These are phyloP conservation scores for Oreochromis aureus DNA, from an alignment of 2,113 vertebrate genomes.

Conservation along the genomic window DNA sequence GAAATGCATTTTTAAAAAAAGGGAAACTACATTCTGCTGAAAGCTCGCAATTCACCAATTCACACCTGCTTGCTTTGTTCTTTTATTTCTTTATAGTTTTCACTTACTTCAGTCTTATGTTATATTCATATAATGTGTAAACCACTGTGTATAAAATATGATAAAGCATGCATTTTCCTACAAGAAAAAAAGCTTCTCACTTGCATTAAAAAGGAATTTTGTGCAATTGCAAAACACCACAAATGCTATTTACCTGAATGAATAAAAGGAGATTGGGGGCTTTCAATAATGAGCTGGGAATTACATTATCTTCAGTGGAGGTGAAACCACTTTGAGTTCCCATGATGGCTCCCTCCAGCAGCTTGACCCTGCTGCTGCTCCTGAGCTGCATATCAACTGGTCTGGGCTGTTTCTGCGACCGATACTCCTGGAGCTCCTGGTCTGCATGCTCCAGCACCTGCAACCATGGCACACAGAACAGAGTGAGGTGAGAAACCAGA, in stretches of 20 bases:
- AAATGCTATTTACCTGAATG: not conserved
- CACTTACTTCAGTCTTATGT: not conserved
- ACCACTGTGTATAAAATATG: not conserved
- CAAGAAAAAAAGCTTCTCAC: not conserved
- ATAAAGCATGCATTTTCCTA: not conserved
- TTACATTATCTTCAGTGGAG: not conserved
- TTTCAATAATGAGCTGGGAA: not conserved
- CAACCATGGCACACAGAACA: conserved; percentile 78
- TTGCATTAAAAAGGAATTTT: not conserved
- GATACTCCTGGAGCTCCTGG: conserved; percentile 81
- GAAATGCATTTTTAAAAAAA: not conserved
- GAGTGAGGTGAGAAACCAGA: conserved; percentile 68
- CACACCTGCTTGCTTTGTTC: not conserved
- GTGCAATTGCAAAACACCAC: not conserved
- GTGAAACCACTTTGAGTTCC: not conserved
- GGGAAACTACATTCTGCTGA: not conserved
- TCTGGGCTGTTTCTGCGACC: conserved; percentile 82
- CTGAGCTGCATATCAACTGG: conserved; percentile 32
- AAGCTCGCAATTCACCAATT: not conserved
- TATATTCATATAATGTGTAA: not conserved
- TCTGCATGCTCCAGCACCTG: conserved; percentile 82
- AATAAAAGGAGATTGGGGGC: not conserved
- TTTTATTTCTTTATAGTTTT: not conserved
- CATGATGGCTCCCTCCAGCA: conserved; percentile 36
- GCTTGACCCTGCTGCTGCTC: conserved; percentile 39